phyloP scores from a whole-genome alignment of 2,113 vertebrate genomes.

The Myxocyprinus asiaticus region DNA sequence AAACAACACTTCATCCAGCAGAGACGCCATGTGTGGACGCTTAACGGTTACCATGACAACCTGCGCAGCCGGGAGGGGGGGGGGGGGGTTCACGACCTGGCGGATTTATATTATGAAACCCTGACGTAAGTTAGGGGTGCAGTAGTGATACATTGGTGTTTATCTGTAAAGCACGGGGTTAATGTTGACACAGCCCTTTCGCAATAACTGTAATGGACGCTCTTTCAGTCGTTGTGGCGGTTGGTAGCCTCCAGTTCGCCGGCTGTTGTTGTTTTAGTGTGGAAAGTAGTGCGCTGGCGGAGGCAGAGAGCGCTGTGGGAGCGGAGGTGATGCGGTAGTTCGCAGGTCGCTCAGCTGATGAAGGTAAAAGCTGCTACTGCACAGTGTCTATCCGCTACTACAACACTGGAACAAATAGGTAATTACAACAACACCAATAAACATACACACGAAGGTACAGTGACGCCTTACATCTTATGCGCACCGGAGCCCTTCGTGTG shows the following conservation, averaged over 20 bases:
- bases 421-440: constrained; percentile 69
- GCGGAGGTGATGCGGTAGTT: constrained; percentile 73
- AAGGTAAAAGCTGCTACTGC: constrained; percentile 73
- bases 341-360: constrained; percentile 73
- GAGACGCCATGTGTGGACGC: constrained; percentile 87
- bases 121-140: neutral
- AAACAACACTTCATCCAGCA: constrained; percentile 63
- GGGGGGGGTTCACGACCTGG: constrained; percentile 74
- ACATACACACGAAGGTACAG: neutral
- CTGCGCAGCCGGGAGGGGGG: too few relatives aligned
- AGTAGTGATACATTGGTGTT: neutral
- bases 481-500: constrained; percentile 4
- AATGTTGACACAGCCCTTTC: neutral
- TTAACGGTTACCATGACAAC: constrained; percentile 77
- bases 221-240: neutral
- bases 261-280: neutral
- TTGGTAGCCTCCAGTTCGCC: neutral
- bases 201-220: neutral
- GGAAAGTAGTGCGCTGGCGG: constrained; percentile 67
- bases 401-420: constrained; percentile 80
- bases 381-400: constrained; percentile 77
- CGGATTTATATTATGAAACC: constrained; percentile 63
- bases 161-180: neutral
- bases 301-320: constrained; percentile 55
- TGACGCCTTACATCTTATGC: neutral